Conservation (phyloP, 2,113 vertebrate species). For the Panurus biarmicus region DNA sequence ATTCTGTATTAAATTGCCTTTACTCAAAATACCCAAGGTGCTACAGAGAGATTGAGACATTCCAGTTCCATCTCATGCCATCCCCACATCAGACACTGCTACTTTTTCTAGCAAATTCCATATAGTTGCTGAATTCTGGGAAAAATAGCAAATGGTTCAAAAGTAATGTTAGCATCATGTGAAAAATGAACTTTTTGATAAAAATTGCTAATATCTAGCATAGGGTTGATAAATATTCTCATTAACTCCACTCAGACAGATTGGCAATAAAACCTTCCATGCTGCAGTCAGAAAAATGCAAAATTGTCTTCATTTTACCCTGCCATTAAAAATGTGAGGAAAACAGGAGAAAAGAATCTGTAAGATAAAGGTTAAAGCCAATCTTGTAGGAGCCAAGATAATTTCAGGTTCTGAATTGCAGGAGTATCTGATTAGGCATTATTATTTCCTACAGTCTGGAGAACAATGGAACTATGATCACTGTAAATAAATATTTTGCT, state of each 20-base stretch:
- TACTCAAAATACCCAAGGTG: no score
- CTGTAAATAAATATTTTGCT: conserved; percentile 27
- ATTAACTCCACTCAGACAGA: not conserved
- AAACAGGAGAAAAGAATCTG: not conserved
- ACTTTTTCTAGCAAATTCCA: not conserved
- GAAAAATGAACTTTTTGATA: conserved; percentile 6
- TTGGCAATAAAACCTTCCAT: not conserved
- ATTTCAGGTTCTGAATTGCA: conserved; percentile 52
- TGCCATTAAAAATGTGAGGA: not conserved
- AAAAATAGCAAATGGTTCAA: not conserved
- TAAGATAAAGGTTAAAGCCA: conserved; percentile 35
- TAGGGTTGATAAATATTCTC: not conserved
- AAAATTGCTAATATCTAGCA: conserved; percentile 5
- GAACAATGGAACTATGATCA: conserved; percentile 52
- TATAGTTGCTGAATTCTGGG: not conserved
- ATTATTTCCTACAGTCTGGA: conserved; percentile 21
- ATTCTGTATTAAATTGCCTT: not conserved
- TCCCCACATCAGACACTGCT: not conserved
- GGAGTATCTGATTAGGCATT: conserved; percentile 44
- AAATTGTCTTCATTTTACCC: not conserved
- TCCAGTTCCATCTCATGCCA: not conserved
- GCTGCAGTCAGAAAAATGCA: conserved; percentile 4
- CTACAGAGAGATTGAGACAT: not conserved
- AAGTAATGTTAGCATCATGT: not conserved
- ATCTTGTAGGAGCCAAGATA: not conserved